Percentiles rank a stretch among this genome's conserved stretches.
These are phyloP conservation scores for Lota lota DNA, from an alignment of 2,113 vertebrate species.

Conservation along the genomic window DNA sequence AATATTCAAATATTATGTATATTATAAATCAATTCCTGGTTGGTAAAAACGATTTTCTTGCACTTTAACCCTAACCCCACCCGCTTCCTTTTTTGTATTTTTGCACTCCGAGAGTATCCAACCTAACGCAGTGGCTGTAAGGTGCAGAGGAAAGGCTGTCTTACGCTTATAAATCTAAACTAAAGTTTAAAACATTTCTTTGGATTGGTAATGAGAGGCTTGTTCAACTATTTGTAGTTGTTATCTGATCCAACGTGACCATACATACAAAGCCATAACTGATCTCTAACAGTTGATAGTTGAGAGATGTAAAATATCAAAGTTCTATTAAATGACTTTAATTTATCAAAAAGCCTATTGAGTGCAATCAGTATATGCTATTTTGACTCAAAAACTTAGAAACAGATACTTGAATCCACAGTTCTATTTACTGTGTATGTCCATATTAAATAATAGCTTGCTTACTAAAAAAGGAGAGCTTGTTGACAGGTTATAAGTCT, in stretches of 20 bases:
- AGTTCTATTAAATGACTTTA: slow-evolving; percentile 44
- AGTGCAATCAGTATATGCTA: slow-evolving; percentile 62
- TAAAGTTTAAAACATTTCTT: slow-evolving; percentile 27
- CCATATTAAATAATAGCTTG: slow-evolving; percentile 48
- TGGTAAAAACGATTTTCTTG: slow-evolving; percentile 64
- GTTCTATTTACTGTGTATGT: slow-evolving; percentile 62
- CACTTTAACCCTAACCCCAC: slow-evolving; percentile 72
- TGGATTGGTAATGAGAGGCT: slow-evolving; percentile 41
- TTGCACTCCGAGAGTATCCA: slow-evolving; percentile 70
- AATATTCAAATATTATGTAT: slow-evolving; percentile 52
- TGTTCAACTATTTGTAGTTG: slow-evolving; percentile 39
- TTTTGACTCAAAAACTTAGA: slow-evolving; percentile 62
- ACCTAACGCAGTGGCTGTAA: slow-evolving; percentile 45
- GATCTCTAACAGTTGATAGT: slow-evolving; percentile 23
- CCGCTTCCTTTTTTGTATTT: slow-evolving; percentile 57
- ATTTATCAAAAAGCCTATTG: slow-evolving; percentile 34
- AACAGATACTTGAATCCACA: slow-evolving; percentile 69
- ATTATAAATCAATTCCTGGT: slow-evolving; percentile 59
- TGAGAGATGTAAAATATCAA: too few species aligned
- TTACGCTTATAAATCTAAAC: slow-evolving; percentile 38
- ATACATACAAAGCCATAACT: slow-evolving; percentile 66
- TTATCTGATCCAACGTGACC: slow-evolving; percentile 33
- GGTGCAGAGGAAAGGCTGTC: slow-evolving; percentile 40
- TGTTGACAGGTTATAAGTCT: slow-evolving; percentile 48
- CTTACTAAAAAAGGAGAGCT: slow-evolving; percentile 39